Conservation (phyloP, 64 coral and sea anemone genomes). For the Pocillopora damicornis region DNA sequence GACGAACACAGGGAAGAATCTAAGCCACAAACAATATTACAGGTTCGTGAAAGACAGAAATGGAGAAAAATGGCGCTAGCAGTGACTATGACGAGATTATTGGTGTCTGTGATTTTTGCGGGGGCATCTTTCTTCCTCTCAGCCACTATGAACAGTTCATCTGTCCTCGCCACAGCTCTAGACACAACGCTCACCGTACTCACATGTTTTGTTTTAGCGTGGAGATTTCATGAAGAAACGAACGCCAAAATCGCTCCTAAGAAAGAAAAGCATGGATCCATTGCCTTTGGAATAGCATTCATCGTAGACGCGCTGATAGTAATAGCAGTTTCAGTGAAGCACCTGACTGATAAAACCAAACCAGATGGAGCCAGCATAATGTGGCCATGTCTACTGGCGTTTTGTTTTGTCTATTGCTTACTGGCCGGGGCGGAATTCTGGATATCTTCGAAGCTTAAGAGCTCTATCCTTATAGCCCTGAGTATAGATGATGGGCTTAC, state of each 20-base stretch:
- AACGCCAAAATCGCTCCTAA: neutral
- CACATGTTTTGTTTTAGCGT: neutral
- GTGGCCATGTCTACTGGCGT: neutral
- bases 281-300: neutral
- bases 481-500: neutral
- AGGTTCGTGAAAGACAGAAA: neutral
- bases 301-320: neutral
- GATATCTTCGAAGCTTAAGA: neutral
- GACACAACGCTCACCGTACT: neutral
- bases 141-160: neutral
- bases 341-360: neutral
- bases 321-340: neutral
- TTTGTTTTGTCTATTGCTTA: neutral
- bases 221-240: neutral
- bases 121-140: neutral
- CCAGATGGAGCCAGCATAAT: neutral
- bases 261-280: slow-evolving; percentile 2
- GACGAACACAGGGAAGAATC: neutral
- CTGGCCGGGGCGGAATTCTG: neutral
- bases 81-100: neutral
- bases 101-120: neutral
- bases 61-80: neutral
- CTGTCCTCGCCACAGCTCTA: neutral
- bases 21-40: neutral
- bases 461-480: neutral